Evolutionary conservation across 2,797 vertebrate genomes (phyloP).

Genomic region (Oophaga sylvatica): DNA sequence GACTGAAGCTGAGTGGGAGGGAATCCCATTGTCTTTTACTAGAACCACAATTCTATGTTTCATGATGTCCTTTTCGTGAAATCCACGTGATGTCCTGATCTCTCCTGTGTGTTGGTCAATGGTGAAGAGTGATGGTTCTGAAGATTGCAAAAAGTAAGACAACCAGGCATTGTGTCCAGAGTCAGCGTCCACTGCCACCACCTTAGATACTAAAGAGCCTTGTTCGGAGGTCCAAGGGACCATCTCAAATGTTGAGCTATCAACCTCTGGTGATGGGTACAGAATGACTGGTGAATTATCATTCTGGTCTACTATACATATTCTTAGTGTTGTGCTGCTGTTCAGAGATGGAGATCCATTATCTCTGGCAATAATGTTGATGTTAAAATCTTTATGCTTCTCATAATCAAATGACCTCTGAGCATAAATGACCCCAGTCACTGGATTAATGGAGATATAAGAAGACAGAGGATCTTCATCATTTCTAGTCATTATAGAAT

Average conservation of each 20-base stretch:
- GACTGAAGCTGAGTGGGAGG: constrained; percentile 31
- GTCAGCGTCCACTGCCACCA: constrained; percentile 65
- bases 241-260: constrained; percentile 44
- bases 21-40: constrained; percentile 44
- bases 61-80: constrained; percentile 62
- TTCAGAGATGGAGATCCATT: constrained; percentile 69
- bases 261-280: constrained; percentile 47
- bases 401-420: constrained; percentile 75
- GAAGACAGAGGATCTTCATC: constrained; percentile 60
- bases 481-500: constrained; percentile 35
- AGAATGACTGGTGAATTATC: constrained; percentile 60
- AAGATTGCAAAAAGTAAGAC: constrained; percentile 30
- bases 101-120: constrained; percentile 42
- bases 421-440: constrained; percentile 69
- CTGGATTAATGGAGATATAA: constrained; percentile 71
- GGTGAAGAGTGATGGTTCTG: constrained; percentile 47
- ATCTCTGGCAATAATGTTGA: constrained; percentile 69
- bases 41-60: constrained; percentile 65
- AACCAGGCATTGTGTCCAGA: constrained; percentile 59
- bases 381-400: constrained; percentile 66
- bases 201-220: constrained; percentile 42
- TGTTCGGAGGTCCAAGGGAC: constrained; percentile 35
- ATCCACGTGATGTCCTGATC: constrained; percentile 40
- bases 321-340: constrained; percentile 53
- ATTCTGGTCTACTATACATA: constrained; percentile 62